These are phyloP conservation scores for Neodiprion pinetum DNA, from an alignment of 1,140 invertebrate species.

Conservation along the genomic window DNA sequence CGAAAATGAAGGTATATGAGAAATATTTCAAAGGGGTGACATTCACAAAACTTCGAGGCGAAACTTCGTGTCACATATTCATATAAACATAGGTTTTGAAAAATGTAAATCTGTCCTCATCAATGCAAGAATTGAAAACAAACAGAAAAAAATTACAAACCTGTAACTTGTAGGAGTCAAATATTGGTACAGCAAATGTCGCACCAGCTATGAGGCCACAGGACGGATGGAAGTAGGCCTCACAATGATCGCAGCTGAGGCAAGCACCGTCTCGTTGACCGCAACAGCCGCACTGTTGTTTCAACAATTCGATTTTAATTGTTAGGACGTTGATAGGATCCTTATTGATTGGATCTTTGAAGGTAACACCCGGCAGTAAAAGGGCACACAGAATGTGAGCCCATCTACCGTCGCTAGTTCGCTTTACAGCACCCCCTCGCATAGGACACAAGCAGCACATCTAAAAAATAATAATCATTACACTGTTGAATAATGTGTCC, in stretches of 20 bases:
- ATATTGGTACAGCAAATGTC: conserved; percentile 48
- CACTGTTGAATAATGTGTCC: too few relatives aligned
- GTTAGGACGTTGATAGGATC: conserved; percentile 57
- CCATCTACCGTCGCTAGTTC: conserved; percentile 66
- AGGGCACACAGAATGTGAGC: conserved; percentile 66
- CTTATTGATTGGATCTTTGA: conserved; percentile 61
- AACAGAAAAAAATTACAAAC: not conserved
- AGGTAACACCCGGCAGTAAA: conserved; percentile 57
- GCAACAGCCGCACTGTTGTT: conserved; percentile 50
- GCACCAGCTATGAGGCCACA: conserved; percentile 54
- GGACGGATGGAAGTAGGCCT: conserved; percentile 47
- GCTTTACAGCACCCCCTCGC: conserved; percentile 70
- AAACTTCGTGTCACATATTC: conserved; percentile 64
- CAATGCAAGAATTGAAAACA: too few relatives aligned
- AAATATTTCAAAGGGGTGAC: conserved; percentile 36
- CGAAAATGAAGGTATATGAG: conserved; percentile 53
- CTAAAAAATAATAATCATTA: conserved; percentile 35
- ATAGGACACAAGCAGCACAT: conserved; percentile 65
- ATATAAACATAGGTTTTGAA: conserved; percentile 51
- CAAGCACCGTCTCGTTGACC: conserved; percentile 46
- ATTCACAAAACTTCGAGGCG: too few relatives aligned
- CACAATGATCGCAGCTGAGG: conserved; percentile 49
- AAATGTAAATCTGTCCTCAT: conserved; percentile 10
- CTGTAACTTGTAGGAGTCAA: conserved; percentile 49
- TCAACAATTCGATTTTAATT: conserved; percentile 38